Evolutionary conservation across 2,888 invertebrate genomes (phyloP).

Genomic region (Lochmaea crataegi): DNA sequence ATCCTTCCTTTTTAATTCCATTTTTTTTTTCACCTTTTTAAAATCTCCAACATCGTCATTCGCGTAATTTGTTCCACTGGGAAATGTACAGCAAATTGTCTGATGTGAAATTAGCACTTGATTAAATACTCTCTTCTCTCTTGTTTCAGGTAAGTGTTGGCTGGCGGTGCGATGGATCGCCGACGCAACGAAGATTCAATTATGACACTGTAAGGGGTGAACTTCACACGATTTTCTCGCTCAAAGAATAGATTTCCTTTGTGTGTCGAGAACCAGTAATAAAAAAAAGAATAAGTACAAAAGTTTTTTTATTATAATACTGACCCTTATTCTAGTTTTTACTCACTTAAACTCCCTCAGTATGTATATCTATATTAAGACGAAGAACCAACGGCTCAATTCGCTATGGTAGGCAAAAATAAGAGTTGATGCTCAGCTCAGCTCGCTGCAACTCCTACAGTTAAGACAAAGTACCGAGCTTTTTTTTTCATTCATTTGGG

Average conservation of each 20-base stretch:
- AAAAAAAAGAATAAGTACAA: slow-evolving; percentile 4
- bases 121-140: slow-evolving; percentile 46
- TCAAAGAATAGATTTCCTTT: slow-evolving; percentile 15
- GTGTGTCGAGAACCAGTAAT: background rate
- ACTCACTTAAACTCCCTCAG: background rate
- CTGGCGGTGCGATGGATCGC: slow-evolving; percentile 20
- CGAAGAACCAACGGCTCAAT: too few relatives aligned
- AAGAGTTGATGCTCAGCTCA: too few relatives aligned
- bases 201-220: slow-evolving; percentile 28
- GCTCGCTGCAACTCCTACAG: too few relatives aligned
- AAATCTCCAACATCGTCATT: slow-evolving; percentile 45
- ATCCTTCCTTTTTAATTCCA: background rate
- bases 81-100: slow-evolving; percentile 50
- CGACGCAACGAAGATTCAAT: slow-evolving; percentile 33
- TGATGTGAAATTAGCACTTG: slow-evolving; percentile 41
- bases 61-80: slow-evolving; percentile 46
- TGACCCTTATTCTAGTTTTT: background rate
- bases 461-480: too few relatives aligned
- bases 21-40: slow-evolving; percentile 8
- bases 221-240: slow-evolving; percentile 8
- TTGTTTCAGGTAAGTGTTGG: slow-evolving; percentile 51
- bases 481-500: too few relatives aligned
- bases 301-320: background rate
- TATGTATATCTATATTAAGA: too few relatives aligned
- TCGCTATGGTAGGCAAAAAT: too few relatives aligned